Percentiles rank a stretch among this genome's conserved stretches.
Evolutionary conservation across 2,797 vertebrate genomes (phyloP).

Genomic region (Molossus alvarezi): DNA sequence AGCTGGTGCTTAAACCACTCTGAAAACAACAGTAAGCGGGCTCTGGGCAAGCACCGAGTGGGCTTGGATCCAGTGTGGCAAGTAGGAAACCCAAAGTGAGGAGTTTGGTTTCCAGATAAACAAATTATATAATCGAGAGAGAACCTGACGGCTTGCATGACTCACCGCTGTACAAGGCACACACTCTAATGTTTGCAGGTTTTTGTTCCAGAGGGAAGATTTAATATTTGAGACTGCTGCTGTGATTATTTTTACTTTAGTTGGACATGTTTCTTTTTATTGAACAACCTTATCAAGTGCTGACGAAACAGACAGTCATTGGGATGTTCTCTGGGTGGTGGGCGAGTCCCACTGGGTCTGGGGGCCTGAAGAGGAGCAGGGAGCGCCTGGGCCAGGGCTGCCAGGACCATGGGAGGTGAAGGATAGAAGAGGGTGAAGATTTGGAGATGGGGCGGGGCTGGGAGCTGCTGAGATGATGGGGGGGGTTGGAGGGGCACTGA

Average conservation of each 20-base stretch:
- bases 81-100: slow-evolving; percentile 41
- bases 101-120: slow-evolving; percentile 62
- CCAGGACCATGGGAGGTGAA: neutral
- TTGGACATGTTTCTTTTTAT: slow-evolving; percentile 57
- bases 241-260: slow-evolving; percentile 71
- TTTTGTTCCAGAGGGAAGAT: slow-evolving; percentile 70
- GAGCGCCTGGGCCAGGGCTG: neutral
- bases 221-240: slow-evolving; percentile 60
- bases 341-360: neutral
- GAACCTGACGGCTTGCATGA: neutral
- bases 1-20: neutral
- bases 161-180: slow-evolving; percentile 9
- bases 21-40: slow-evolving; percentile 40
- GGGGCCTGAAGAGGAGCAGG: neutral
- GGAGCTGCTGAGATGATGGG: neutral
- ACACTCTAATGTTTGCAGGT: slow-evolving; percentile 48
- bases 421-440: neutral
- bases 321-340: neutral
- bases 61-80: neutral
- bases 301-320: neutral
- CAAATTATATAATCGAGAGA: slow-evolving; percentile 48
- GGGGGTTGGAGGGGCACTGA: neutral
- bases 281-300: slow-evolving; percentile 64
- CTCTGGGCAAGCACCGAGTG: neutral
- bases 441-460: neutral